A percentile compares a stretch with the other conserved stretches of the same genome.
Conservation (phyloP, 2,113 vertebrate species). For the Hemiscyllium ocellatum region DNA sequence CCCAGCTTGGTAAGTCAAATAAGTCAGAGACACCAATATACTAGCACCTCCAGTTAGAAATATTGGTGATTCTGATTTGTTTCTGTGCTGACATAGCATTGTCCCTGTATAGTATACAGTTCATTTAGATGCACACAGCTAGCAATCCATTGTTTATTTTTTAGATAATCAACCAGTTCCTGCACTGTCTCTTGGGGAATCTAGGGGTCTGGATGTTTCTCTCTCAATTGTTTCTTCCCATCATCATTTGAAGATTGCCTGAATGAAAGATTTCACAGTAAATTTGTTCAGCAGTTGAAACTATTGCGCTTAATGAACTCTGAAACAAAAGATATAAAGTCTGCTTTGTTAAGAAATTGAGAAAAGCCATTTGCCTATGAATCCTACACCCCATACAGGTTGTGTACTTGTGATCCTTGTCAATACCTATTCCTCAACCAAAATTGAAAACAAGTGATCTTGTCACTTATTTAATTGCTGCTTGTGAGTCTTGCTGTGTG, state of each 20-base stretch:
- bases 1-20: constrained; percentile 7
- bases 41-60: constrained; percentile 22
- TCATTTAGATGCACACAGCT: constrained; percentile 73
- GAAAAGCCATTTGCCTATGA: background rate
- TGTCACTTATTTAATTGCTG: background rate
- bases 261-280: constrained; percentile 49
- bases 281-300: constrained; percentile 72
- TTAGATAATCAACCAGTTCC: constrained; percentile 67
- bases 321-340: constrained; percentile 41
- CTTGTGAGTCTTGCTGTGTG: background rate
- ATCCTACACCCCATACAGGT: background rate
- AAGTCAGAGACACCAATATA: constrained; percentile 42
- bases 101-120: constrained; percentile 86
- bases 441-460: background rate
- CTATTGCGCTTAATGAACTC: constrained; percentile 73
- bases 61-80: constrained; percentile 38
- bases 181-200: constrained; percentile 42
- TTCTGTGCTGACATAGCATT: constrained; percentile 61
- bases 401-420: background rate
- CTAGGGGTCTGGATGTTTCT: background rate
- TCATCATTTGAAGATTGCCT: constrained; percentile 50
- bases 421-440: background rate
- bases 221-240: background rate
- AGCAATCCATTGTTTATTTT: constrained; percentile 57
- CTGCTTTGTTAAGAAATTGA: background rate